Evolutionary conservation across 2,888 invertebrate genomes (phyloP), one percentile per base, ranked within the genome.

Genomic region (Glaucopsyche alexis): DNA sequence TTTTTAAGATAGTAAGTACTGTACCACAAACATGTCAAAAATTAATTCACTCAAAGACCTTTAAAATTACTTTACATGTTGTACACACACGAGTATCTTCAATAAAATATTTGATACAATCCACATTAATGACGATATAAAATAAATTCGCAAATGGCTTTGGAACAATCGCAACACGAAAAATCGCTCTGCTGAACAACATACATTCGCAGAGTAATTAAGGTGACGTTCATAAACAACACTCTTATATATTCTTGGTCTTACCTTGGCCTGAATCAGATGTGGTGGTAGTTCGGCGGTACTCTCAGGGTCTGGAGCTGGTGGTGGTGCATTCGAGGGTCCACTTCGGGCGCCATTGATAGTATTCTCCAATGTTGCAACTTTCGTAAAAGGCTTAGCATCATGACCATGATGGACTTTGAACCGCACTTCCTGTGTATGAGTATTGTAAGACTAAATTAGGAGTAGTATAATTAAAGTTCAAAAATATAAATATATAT

Each of bases 341-440:
- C 78, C 78, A 79, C 95, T 93, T 77, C 96, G 91, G 77, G 95
- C 93, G 49, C 97, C 97, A 85, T 97, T 98, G 80, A 98, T 96
- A 75, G 97, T 97, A 87, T 97, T 97, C 90, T 98, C 98, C 82
- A 97, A 93, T 55, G 97, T 97, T 72, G 97, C 97, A 73, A 97
- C 97, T 93, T 97, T 98, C 85, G 97, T 96, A 93, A 97, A 97
- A 86, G 96, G 96, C 93, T 97, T 98, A 72, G 97, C 97, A 93
- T 98, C 98, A 94, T 60, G 60, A 29, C 60, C 29, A 9, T 60
- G 60, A 13, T 97, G 97, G 82, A 97, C 96, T 94, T 97, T 98
- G 94, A 96, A 98, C 87, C 98, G 96, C 89, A 98, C 97, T 95
- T 98, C 97, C 97, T 97, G 96, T 55, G 81, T 80, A 72, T 82